Percentiles rank a stretch among this genome's conserved stretches.
These are phyloP conservation scores for Tapirus terrestris DNA, from an alignment of 2,113 vertebrate species.

Conservation along the genomic window DNA sequence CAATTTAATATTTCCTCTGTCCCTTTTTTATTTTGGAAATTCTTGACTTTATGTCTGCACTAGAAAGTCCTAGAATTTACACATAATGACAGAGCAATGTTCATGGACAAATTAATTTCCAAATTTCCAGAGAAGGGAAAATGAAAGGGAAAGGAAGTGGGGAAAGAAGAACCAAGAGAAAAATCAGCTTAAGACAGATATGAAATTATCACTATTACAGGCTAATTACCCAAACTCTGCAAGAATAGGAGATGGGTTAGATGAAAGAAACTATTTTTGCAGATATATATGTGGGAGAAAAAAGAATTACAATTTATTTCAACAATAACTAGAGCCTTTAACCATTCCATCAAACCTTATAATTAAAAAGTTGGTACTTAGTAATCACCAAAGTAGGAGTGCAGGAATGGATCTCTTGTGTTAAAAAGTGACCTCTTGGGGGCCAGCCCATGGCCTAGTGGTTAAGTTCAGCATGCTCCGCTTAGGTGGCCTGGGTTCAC, in stretches of 20 bases:
- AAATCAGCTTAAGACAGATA: not conserved
- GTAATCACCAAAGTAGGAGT: constrained; percentile 4
- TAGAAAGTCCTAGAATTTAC: not conserved
- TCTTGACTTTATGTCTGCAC: constrained; percentile 4
- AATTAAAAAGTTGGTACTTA: not conserved
- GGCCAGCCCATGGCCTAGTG: too few species aligned
- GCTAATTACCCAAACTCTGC: not conserved
- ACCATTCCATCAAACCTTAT: not conserved
- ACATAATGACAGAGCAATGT: not conserved
- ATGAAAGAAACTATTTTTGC: constrained; percentile 14
- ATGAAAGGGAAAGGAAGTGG: not conserved
- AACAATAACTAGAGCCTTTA: not conserved
- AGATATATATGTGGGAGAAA: not conserved
- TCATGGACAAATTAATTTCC: constrained; percentile 20
- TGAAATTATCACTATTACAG: not conserved
- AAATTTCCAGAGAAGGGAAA: not conserved
- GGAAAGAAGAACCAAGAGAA: not conserved
- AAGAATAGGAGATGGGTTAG: not conserved
- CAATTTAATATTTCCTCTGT: constrained; percentile 19
- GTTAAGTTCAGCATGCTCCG: too few species aligned
- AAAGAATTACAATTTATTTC: not conserved
- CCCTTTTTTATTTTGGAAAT: not conserved
- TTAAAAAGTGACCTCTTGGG: not conserved
- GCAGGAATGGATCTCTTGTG: not conserved
- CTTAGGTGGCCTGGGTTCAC: too few species aligned